Base-by-base conservation (phyloP, 2,113 vertebrate species). In the Lamprologus callipterus region DNA sequence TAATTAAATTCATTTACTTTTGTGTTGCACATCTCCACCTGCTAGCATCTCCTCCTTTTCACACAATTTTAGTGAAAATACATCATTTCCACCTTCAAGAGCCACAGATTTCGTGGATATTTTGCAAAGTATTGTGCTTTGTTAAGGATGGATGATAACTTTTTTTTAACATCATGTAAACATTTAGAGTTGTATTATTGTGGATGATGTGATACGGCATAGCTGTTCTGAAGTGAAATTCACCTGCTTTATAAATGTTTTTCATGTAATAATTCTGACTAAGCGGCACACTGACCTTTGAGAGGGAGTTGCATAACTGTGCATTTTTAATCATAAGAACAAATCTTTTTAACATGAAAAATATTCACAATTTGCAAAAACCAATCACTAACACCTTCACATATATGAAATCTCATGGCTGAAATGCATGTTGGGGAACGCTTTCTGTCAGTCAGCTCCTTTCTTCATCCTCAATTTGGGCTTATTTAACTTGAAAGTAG, bases 281-380 rank as follows among this genome's bases (percentile, higher is more conserved):
- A 65, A 0, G 60, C 2, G 0, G 17, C 33, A 37, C 33, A 21
- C 19, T 40, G 35, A 21, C 17, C 11, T 68, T 40, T 68, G 60
- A 65, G 31, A 0, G 28, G 17, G 60, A 35, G 31, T 12, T 37
- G 33, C 10, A 65, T n/a, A 35, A 65, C 17, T 13, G 33, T 0
- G 0, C 33, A 40, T 68, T 68, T 68, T 68, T 14, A 37, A 40
- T 40, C 60, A 68, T 40, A 40, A 68, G 19, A 40, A 37, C 19
- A 68, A 40, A 5, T 68, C 4, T 68, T 37, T 68, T 65, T 65
- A 65, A 40, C 19, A 40, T 68, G 33, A 68, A 21, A 68, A 37
- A 37, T 12, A 65, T 3, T 0, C 1, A 37, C 17, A 68, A 65
- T 37, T 0, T 37, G 10, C 28, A 33, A 60, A 63, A 68, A 8